Percentiles rank a stretch among this genome's conserved stretches.
These are phyloP conservation scores for Butorides virescens DNA, from an alignment of 2,113 vertebrate species.

Conservation along the genomic window DNA sequence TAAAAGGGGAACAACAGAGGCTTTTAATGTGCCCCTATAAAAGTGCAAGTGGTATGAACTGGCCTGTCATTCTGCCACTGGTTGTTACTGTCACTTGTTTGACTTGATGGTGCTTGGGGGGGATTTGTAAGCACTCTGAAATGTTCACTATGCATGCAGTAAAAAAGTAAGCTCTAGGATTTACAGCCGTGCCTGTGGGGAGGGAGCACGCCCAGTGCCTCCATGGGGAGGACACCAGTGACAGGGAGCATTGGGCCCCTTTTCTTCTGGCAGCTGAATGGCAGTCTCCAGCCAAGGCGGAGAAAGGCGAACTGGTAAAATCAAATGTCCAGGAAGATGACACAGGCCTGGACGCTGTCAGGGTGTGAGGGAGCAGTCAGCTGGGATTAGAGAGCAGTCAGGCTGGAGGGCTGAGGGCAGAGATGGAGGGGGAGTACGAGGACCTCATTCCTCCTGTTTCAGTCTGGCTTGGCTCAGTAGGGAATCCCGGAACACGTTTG, in stretches of 20 bases:
- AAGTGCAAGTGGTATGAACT: slow-evolving; percentile 25
- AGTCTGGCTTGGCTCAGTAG: neutral
- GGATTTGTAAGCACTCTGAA: neutral
- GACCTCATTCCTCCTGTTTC: neutral
- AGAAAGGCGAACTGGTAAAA: neutral
- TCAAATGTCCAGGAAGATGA: neutral
- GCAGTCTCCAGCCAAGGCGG: slow-evolving; percentile 1
- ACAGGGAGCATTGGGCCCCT: neutral
- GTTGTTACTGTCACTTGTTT: slow-evolving; percentile 1
- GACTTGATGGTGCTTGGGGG: neutral
- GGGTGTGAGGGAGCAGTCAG: neutral
- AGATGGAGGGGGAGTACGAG: neutral
- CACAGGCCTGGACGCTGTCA: neutral
- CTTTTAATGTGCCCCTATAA: neutral
- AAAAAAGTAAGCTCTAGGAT: slow-evolving; percentile 1
- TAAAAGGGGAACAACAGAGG: neutral
- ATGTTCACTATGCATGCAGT: neutral
- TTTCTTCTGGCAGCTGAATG: slow-evolving; percentile 19
- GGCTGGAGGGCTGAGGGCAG: neutral
- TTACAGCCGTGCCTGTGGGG: neutral
- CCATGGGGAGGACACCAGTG: neutral
- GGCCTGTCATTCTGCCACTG: slow-evolving; percentile 30
- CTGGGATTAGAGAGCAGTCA: neutral
- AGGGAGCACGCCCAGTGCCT: neutral
- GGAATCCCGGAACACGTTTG: neutral